These are phyloP conservation scores for Agrotis segetum DNA, from an alignment of 2,888 invertebrate species.

Conservation along the genomic window DNA sequence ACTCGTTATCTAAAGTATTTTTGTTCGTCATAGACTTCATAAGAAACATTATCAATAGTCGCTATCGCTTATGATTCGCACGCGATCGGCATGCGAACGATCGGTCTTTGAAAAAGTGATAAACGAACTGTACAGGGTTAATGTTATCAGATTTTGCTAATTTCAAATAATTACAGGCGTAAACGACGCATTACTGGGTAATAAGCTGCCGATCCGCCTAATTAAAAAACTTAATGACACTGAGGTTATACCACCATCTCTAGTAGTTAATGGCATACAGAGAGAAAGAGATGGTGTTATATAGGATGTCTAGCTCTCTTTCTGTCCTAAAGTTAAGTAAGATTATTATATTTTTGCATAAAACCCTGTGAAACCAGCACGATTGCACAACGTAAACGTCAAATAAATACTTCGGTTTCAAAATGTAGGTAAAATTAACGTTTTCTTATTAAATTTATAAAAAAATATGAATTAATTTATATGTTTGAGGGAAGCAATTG, in stretches of 20 bases:
- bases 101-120: conserved; percentile 68
- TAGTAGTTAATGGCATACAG: not conserved
- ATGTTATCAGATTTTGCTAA: conserved; percentile 69
- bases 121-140: conserved; percentile 61
- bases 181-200: conserved; percentile 42
- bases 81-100: conserved; percentile 48
- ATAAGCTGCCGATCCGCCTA: conserved; percentile 43
- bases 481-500: too few relatives aligned
- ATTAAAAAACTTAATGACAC: conserved; percentile 49
- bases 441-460: too few relatives aligned
- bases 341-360: too few relatives aligned
- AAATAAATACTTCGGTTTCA: too few relatives aligned
- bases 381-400: too few relatives aligned
- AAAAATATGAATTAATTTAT: too few relatives aligned
- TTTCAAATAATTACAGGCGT: conserved; percentile 62
- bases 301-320: not conserved
- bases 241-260: not conserved
- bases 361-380: too few relatives aligned
- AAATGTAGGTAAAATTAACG: too few relatives aligned
- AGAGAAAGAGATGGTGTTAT: not conserved
- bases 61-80: conserved; percentile 45
- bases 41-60: conserved; percentile 25
- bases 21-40: conserved; percentile 11
- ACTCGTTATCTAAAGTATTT: too few relatives aligned
- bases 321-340: not conserved